Conservation (phyloP, 2,888 invertebrate species). For the Listrodromus nycthemerus region DNA sequence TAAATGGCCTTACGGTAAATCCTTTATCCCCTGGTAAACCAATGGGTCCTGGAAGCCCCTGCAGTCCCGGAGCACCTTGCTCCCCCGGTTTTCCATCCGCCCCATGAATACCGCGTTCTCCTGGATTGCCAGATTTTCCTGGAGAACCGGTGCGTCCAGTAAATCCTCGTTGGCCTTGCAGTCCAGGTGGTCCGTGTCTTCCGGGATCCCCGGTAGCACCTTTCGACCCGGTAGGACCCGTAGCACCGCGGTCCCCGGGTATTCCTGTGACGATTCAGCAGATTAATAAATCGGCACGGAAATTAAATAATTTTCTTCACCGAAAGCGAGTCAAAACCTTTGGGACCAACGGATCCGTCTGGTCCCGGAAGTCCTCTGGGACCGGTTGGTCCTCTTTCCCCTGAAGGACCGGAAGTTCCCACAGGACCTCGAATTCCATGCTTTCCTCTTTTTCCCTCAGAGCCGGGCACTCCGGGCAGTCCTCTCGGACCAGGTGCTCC, state of each 20-base stretch:
- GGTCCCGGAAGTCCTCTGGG: conserved; percentile 90
- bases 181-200: conserved; percentile 86
- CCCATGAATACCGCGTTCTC: conserved; percentile 91
- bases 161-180: conserved; percentile 87
- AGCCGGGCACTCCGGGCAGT: conserved; percentile 90
- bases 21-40: conserved; percentile 93
- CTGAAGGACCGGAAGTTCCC: conserved; percentile 90
- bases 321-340: conserved; percentile 85
- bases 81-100: conserved; percentile 95
- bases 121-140: conserved; percentile 90
- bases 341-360: conserved; percentile 91
- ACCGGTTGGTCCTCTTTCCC: conserved; percentile 90
- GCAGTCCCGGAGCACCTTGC: conserved; percentile 91
- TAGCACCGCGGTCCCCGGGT: conserved; percentile 89
- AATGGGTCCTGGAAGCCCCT: conserved; percentile 91
- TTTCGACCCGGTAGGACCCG: conserved; percentile 85
- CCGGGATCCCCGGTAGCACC: conserved; percentile 88
- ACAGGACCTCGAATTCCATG: conserved; percentile 91
- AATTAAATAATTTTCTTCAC: not conserved
- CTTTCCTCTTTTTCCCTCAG: conserved; percentile 93
- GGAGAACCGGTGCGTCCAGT: conserved; percentile 90
- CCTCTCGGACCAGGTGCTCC: conserved; percentile 91
- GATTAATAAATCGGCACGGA: not conserved
- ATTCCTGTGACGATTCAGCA: conserved; percentile 83
- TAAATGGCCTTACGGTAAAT: conserved; percentile 86